A percentile compares a stretch with the other conserved stretches of the same genome.
These are phyloP conservation scores for Nyctibius grandis DNA, from an alignment of 2,797 vertebrate species.

Conservation along the genomic window DNA sequence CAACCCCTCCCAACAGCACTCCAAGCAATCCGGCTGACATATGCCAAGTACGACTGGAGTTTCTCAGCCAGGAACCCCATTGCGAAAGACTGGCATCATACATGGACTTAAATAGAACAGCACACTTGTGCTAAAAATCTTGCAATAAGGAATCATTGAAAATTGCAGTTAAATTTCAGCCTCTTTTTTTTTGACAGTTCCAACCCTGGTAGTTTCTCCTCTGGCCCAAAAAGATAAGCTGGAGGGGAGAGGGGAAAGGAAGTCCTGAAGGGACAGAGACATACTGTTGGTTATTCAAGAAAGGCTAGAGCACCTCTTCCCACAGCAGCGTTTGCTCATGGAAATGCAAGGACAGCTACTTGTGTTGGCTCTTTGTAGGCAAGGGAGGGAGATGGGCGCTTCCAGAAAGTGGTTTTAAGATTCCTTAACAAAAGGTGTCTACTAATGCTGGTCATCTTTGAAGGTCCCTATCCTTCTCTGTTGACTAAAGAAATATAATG, in stretches of 20 bases:
- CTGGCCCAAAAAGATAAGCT: not conserved
- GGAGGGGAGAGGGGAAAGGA: not conserved
- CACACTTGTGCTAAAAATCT: not conserved
- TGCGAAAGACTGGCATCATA: not conserved
- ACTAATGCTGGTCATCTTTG: not conserved
- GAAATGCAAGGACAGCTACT: not conserved
- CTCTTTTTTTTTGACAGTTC: not conserved
- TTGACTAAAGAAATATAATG: not conserved
- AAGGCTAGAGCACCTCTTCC: not conserved
- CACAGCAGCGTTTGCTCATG: not conserved
- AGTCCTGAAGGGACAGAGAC: not conserved
- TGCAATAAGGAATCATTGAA: not conserved
- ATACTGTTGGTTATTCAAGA: not conserved
- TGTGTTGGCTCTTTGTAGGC: not conserved
- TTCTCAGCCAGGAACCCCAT: not conserved
- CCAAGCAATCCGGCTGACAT: not conserved
- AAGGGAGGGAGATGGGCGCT: not conserved
- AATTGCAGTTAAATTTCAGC: not conserved
- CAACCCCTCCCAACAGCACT: not conserved
- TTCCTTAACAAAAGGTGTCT: not conserved
- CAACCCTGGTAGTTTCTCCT: not conserved
- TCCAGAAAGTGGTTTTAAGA: not conserved
- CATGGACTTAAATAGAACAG: not conserved
- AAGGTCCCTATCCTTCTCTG: not conserved
- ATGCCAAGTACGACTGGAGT: not conserved